phyloP scores from a whole-genome alignment of 2,113 vertebrate species.

The human (Homo sapiens) region GRCh38 chr13:76430001-76430500 shows the following conservation, averaged over 20 bases:
- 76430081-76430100: conserved; percentile 55
- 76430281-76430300: conserved; percentile 27
- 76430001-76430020: conserved; percentile 44
- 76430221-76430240: conserved; percentile 36
- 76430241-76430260: conserved; percentile 39
- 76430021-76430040: conserved; percentile 47
- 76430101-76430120: conserved; percentile 46
- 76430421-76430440: neutral
- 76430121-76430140: conserved; percentile 57
- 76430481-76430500: neutral
- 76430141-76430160: conserved; percentile 54
- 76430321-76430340: neutral
- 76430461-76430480: too few species aligned
- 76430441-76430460: neutral
- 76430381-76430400: neutral
- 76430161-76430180: conserved; percentile 62
- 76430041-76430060: conserved; percentile 41
- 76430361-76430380: neutral
- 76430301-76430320: neutral
- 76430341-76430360: neutral
- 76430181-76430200: conserved; percentile 1
- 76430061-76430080: conserved; percentile 64
- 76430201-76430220: neutral
- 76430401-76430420: neutral
- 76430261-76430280: conserved; percentile 1